Evolutionary conservation across 1,140 invertebrate genomes (phyloP), one percentile per base, ranked within the genome.

Genomic region (Drosophila burlai): DNA sequence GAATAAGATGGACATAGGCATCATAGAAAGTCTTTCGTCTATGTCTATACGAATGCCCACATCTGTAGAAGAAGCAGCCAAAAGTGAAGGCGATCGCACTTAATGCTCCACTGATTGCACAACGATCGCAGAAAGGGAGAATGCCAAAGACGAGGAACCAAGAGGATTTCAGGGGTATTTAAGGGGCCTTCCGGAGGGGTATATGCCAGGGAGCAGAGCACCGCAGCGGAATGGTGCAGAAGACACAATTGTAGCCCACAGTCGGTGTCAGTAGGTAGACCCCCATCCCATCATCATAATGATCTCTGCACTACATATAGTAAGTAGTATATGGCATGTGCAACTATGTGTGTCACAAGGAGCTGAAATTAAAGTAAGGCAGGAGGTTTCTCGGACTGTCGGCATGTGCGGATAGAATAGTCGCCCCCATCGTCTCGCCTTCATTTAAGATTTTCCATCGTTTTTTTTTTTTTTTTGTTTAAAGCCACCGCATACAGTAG

Each of bases 301-400:
- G 31, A 38, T 63, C 61, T 38, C 52, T 63, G 46, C 21, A 50
- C 26, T 34, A 61, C 59, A 61, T 61, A 68, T n/a, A 66, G 38
- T 62, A 45, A 16, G 36, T 26, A 43, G 55, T 61, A 61, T 26
- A 11, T 57, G 34, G 49, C 60, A 63, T 80, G 55, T 79, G 59
- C 80, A 87, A 84, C 80, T 89, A 84, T 87, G 84, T 89, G 85
- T 89, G 84, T 89, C 84, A 89, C 85, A 79, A 91, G 87, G 80
- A 91, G 83, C 74, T 81, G 80, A 83, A 91, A 91, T 83, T 91
- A 91, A 91, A 91, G 86, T 91, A 91, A 91, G 86, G 86, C 86
- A 91, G 86, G 87, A 91, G 86, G 86, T 91, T 91, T 91, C 79
- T 91, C 80, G 86, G 65, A 65, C 85, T 67, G 64, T 49, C 50